These are phyloP conservation scores for Caenorhabditis tropicalis DNA, from an alignment of 1,140 invertebrate genomes.

Conservation along the genomic window DNA sequence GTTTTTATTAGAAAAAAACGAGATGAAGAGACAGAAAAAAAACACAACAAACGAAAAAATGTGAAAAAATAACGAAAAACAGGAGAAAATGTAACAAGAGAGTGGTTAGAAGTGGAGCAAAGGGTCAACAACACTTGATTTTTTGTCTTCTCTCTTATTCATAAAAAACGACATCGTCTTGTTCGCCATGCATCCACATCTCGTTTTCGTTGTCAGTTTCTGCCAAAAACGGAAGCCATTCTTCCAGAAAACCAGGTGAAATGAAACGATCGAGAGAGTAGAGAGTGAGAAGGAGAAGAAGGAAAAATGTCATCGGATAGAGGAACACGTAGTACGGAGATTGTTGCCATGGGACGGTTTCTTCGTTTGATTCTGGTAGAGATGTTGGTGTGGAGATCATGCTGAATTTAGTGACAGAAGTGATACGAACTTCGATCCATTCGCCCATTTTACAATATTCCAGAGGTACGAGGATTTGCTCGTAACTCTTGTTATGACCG, in stretches of 20 bases:
- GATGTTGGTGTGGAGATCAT: conserved; percentile 58
- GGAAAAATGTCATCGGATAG: not conserved
- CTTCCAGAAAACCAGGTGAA: not conserved
- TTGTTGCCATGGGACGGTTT: not conserved
- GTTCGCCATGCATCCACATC: not conserved
- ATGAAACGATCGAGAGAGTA: conserved; percentile 22
- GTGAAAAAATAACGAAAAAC: not conserved
- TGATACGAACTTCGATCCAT: conserved; percentile 62
- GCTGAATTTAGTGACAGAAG: conserved; percentile 65
- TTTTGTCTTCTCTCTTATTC: not conserved
- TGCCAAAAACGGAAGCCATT: conserved; percentile 5
- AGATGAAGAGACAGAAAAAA: not conserved
- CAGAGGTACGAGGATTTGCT: conserved; percentile 77
- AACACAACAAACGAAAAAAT: not conserved
- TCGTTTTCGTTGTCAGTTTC: not conserved
- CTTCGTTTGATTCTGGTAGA: not conserved
- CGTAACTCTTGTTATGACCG: conserved; percentile 93
- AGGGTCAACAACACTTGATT: not conserved
- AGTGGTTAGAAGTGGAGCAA: not conserved
- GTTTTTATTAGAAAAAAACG: not conserved
- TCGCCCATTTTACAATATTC: conserved; percentile 54
- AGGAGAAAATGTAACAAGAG: conserved; percentile 1
- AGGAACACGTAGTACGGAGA: not conserved
- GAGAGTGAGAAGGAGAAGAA: not conserved
- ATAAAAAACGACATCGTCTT: not conserved